These are phyloP conservation scores for Cercocebus atys DNA, from an alignment of 2,113 vertebrate species.

Conservation along the genomic window DNA sequence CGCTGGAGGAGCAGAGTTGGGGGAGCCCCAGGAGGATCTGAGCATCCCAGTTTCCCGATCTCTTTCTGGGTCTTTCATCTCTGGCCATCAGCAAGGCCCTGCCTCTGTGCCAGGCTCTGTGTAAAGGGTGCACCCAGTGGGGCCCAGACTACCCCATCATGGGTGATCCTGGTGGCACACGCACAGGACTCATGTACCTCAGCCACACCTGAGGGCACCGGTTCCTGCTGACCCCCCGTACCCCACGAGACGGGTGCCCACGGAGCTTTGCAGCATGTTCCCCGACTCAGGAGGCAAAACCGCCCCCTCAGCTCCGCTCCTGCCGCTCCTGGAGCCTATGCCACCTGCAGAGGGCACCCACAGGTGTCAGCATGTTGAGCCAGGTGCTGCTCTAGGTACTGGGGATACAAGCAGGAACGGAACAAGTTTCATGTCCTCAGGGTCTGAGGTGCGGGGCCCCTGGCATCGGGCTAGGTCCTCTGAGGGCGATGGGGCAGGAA, in stretches of 20 bases:
- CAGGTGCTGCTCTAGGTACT: neutral
- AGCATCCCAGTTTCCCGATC: too few relatives aligned
- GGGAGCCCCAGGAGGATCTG: too few relatives aligned
- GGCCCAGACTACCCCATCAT: neutral
- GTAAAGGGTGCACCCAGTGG: too few relatives aligned
- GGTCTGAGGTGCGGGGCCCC: neutral
- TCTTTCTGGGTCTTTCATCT: too few relatives aligned
- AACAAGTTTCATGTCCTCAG: neutral
- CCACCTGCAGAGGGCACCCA: neutral
- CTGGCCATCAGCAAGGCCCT: too few relatives aligned
- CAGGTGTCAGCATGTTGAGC: neutral
- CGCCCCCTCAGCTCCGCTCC: neutral
- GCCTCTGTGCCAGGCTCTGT: neutral
- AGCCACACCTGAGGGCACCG: neutral
- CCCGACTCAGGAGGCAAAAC: neutral
- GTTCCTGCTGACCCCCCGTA: neutral
- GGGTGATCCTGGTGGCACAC: neutral
- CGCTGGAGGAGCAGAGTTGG: too few relatives aligned
- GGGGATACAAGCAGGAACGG: neutral
- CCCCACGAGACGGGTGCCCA: neutral
- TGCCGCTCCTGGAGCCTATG: accelerated
- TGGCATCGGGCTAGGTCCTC: neutral
- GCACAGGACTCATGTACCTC: neutral
- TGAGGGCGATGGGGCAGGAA: neutral
- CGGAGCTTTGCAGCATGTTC: neutral